Evolutionary conservation across 1,140 invertebrate genomes (phyloP), one percentile per base, ranked within the genome.

Genomic region (Leptopilina boulardi): DNA sequence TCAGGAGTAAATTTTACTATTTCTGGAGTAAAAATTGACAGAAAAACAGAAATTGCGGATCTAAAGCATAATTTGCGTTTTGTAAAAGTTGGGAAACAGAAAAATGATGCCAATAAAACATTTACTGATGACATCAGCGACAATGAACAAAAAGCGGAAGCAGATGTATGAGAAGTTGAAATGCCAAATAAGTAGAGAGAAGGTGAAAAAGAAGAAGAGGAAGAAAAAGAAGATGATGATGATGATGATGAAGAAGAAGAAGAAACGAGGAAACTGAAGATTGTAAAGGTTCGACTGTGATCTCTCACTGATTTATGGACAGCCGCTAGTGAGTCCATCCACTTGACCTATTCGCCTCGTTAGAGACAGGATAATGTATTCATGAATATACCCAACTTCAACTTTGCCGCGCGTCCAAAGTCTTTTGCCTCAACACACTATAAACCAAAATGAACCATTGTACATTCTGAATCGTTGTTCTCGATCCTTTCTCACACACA

Each of bases 341-440:
- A 86, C 86, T 88, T 88, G 86, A 87, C 87, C 88, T 88, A 87
- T 88, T 88, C 88, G 85, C 88, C 87, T 88, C 86, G 87, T 89
- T 89, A 85, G 79, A 86, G 79, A 86, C 86, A 87, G 87, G 85
- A 88, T 89, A 88, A 88, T 87, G 84, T 88, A 89, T 88, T 87
- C 87, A 87, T 86, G 87, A 89, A 80, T 77, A n/a, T n/a, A 76
- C 76, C 75, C 79, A 82, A 77, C 75, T 77, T 80, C 75, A 71
- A 56, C 47, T 51, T 75, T 21, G 11, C 74, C 19, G 74, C 19
- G 74, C 70, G 70, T 44, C 59, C 59, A 30, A 66, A 66, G 59
- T 66, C 59, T 30, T 66, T 30, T 54, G 59, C 59, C 26, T 23
- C 26, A 59, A 5, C 26, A 66, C 59, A 19, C 18, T 21, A 18